Conservation (phyloP, 2,888 invertebrate species). For the Plebejus argus region DNA sequence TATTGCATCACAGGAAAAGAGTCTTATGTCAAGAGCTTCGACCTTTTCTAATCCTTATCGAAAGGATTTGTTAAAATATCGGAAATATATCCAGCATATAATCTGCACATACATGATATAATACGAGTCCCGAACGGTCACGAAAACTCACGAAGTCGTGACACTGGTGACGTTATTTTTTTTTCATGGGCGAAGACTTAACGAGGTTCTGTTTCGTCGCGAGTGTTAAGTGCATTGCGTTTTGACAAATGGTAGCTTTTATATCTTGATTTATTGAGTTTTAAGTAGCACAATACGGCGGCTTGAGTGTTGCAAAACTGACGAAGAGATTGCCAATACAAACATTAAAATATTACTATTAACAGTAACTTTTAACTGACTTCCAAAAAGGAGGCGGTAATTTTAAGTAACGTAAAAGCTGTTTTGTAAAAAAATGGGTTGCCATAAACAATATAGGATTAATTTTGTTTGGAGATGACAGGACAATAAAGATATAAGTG, state of each 20-base stretch:
- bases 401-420: too few species aligned
- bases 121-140: neutral
- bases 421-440: too few species aligned
- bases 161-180: slow-evolving; percentile 12
- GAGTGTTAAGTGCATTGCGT: neutral
- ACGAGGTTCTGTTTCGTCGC: neutral
- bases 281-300: neutral
- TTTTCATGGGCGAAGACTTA: neutral
- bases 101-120: neutral
- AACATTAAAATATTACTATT: neutral
- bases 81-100: neutral
- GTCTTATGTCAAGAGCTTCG: too few species aligned
- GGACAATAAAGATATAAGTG: too few species aligned
- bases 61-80: neutral
- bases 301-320: neutral
- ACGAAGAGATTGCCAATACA: neutral
- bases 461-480: too few species aligned
- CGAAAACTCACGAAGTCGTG: slow-evolving; percentile 8
- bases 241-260: slow-evolving; percentile 16
- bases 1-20: neutral
- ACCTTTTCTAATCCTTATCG: neutral
- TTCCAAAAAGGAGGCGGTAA: too few species aligned
- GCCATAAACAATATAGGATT: too few species aligned
- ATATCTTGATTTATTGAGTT: neutral
- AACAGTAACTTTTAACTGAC: neutral